Percentiles rank a stretch among this genome's conserved stretches.
Evolutionary conservation across 2,888 invertebrate species (phyloP).

Genomic region (Autographa pulchrina): DNA sequence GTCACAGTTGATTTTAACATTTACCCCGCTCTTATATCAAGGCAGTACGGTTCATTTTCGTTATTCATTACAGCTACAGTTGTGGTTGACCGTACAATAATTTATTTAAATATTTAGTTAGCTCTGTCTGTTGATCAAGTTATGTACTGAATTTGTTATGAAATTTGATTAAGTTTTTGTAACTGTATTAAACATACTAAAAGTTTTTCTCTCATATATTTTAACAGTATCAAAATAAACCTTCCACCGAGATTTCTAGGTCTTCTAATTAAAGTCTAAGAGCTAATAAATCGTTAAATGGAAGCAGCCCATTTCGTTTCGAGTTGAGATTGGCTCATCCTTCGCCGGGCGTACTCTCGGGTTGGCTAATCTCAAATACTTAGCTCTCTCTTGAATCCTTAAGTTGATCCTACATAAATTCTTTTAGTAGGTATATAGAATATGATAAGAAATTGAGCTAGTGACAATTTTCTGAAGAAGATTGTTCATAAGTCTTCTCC

Average conservation of each 20-base stretch:
- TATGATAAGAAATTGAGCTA: no score
- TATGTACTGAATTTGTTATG: conserved; percentile 30
- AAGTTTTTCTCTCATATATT: neutral
- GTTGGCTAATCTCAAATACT: neutral
- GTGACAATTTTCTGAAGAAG: no score
- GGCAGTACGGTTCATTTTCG: neutral
- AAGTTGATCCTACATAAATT: no score
- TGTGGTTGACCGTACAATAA: conserved; percentile 10
- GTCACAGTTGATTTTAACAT: no score
- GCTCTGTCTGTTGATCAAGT: conserved; percentile 31
- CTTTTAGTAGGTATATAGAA: no score
- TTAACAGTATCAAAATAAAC: neutral
- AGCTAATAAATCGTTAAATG: neutral
- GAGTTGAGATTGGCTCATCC: neutral
- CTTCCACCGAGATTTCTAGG: neutral
- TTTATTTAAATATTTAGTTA: conserved; percentile 33
- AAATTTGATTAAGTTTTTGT: conserved; percentile 21
- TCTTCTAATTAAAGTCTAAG: neutral
- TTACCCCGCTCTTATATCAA: no score
- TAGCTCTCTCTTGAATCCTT: no score
- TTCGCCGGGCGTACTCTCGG: neutral
- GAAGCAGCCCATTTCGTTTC: neutral
- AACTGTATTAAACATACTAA: neutral
- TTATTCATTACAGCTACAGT: neutral
- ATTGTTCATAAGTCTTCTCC: neutral